Conservation (phyloP, 1,140 invertebrate genomes). For the Tenebrio molitor region DNA sequence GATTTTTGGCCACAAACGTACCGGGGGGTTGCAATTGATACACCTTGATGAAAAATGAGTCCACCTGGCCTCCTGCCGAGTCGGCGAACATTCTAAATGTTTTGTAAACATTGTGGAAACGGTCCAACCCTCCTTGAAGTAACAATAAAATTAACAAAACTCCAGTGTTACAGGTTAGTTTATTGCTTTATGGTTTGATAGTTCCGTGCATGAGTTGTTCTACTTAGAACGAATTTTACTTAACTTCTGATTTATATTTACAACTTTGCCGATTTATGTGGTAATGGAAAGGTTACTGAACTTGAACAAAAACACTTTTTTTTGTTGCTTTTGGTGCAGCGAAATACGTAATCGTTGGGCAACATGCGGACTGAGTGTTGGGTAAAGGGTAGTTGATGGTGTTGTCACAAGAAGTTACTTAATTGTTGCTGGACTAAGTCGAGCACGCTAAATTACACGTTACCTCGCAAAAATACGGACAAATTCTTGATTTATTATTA, state of each 20-base stretch:
- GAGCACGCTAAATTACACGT: too few relatives aligned
- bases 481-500: too few relatives aligned
- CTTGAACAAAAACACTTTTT: conserved; percentile 28
- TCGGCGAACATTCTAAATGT: conserved; percentile 3
- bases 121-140: conserved; percentile 17
- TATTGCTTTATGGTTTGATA: conserved; percentile 39
- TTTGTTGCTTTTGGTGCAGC: conserved; percentile 5
- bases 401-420: conserved; percentile 9
- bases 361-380: neutral
- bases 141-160: conserved; percentile 17
- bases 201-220: conserved; percentile 33
- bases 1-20: conserved; percentile 5
- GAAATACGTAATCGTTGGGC: conserved; percentile 22
- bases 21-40: conserved; percentile 5
- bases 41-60: neutral
- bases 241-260: conserved; percentile 36
- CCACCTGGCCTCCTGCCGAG: conserved; percentile 15
- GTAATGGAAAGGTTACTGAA: conserved; percentile 34
- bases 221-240: conserved; percentile 20
- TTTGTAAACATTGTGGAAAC: conserved; percentile 33
- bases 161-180: neutral
- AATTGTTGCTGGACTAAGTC: neutral
- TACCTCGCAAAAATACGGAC: too few relatives aligned
- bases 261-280: conserved; percentile 38
- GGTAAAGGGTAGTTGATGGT: conserved; percentile 30